Evolutionary conservation across 2,888 invertebrate species (phyloP), one percentile per base, ranked within the genome.

Genomic region (Stegophylla sp.): DNA sequence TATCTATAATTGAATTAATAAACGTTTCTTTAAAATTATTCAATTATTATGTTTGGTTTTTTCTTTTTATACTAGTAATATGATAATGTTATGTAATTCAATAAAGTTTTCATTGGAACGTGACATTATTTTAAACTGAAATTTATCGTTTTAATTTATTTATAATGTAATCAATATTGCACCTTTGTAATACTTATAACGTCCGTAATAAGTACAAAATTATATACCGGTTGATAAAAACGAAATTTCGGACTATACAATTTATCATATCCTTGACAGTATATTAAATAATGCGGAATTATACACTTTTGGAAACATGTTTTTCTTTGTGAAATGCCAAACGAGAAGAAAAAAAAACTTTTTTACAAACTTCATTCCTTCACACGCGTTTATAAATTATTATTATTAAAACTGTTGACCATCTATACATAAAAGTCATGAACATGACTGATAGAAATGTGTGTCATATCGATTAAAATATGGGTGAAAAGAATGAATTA

Each of bases 191-290:
- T 12, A 9, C 0, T 5, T 34, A 7, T 34, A 34, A 56, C 67
- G 10, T 45, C 26, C n/a, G 45, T 67, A 45, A 17, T 26, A 23
- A 13, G 17, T 26, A 7, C 34, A 34, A 34, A 5, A 26, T 45
- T 4, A 67, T 45, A 9, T 66, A 20, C 23, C 26, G 45, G 23
- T 67, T 5, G 7, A 43, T 45, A 67, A 67, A 67, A 67, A 67
- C 45, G 45, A 23, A 67, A 67, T 13, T 67, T 66, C 45, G 10
- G 26, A 17, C 67, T 17, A 17, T 9, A n/a, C n/a, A 23, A 67
- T 67, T 23, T 45, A 67, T 67, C 45, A 67, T 67, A 23, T 26
- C 15, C 26, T 45, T 45, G 45, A 43, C 26, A 67, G 67, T 67
- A 45, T 67, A 45, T 45, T 67, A n/a, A n/a, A n/a, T 67, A 67